Evolutionary conservation across 2,113 vertebrate genomes (phyloP).

Genomic region (Dicerorhinus sumatrensis): DNA sequence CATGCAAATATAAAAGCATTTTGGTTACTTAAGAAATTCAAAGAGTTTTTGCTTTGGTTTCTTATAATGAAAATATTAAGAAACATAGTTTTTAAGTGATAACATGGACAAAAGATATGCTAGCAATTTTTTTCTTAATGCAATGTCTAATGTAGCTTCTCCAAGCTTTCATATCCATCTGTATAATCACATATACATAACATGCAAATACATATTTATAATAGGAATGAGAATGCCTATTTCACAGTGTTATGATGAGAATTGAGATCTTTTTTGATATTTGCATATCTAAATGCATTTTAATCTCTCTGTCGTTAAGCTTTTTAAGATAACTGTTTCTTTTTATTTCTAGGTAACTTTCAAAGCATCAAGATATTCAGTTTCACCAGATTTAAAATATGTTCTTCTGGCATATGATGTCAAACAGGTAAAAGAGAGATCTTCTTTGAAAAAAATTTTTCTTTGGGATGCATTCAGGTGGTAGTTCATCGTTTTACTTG

Average conservation of each 20-base stretch:
- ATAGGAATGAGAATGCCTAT: neutral
- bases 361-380: conserved; percentile 95
- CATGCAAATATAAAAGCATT: neutral
- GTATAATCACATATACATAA: neutral
- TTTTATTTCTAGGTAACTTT: conserved; percentile 91
- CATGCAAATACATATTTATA: neutral
- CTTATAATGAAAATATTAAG: neutral
- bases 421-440: conserved; percentile 91
- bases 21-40: neutral
- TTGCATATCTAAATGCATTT: neutral
- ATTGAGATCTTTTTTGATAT: neutral
- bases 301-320: neutral
- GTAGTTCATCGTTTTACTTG: neutral
- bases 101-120: neutral
- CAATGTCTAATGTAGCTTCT: neutral
- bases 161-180: neutral
- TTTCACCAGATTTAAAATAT: conserved; percentile 96
- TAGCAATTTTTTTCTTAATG: neutral
- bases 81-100: neutral
- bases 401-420: conserved; percentile 98
- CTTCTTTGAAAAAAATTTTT: neutral
- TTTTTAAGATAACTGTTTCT: neutral
- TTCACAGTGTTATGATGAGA: neutral
- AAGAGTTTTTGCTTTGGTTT: neutral
- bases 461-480: neutral